phyloP scores from a whole-genome alignment of 1,140 invertebrate genomes.

The Pogonognathellus flavescens region DNA sequence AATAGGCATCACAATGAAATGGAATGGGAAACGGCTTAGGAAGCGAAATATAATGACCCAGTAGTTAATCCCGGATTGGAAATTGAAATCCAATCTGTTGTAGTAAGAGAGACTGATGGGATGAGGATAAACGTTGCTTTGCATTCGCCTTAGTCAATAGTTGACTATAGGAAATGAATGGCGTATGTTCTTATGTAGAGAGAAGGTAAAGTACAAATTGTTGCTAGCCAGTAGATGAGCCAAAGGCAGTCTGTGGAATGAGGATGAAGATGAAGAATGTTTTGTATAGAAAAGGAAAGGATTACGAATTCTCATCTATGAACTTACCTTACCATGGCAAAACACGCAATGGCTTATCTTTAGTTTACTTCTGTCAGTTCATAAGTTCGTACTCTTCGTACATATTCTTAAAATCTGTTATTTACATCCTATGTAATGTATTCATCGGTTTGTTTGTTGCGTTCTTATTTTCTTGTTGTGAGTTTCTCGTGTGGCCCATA shows the following conservation, averaged over 20 bases:
- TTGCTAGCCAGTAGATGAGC: slow-evolving; percentile 1
- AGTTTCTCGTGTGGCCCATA: too few species aligned
- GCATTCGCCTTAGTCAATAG: slow-evolving; percentile 3
- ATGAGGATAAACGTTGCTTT: slow-evolving; percentile 31
- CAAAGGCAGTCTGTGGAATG: slow-evolving; percentile 25
- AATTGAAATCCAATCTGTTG: slow-evolving; percentile 60
- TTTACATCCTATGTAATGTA: slow-evolving; percentile 20
- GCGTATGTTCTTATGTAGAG: too few species aligned
- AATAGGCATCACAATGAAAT: slow-evolving; percentile 30
- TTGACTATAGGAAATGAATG: slow-evolving; percentile 4
- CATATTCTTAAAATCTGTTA: slow-evolving; percentile 25
- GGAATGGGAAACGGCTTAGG: slow-evolving; percentile 42
- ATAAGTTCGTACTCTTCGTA: slow-evolving; percentile 18
- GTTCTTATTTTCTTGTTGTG: not conserved
- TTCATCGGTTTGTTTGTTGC: not conserved
- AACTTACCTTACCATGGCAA: slow-evolving; percentile 12
- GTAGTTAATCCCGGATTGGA: slow-evolving; percentile 57
- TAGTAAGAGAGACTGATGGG: slow-evolving; percentile 49
- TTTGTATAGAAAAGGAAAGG: slow-evolving; percentile 40
- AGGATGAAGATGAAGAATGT: slow-evolving; percentile 35
- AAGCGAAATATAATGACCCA: slow-evolving; percentile 46
- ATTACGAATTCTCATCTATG: slow-evolving; percentile 26
- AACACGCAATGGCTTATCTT: slow-evolving; percentile 37
- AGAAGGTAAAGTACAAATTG: slow-evolving; percentile 27
- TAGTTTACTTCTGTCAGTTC: not conserved